Evolutionary conservation across 2,888 invertebrate species (phyloP), one percentile per base, ranked within the genome.

Genomic region (Leptinotarsa tumamoca): DNA sequence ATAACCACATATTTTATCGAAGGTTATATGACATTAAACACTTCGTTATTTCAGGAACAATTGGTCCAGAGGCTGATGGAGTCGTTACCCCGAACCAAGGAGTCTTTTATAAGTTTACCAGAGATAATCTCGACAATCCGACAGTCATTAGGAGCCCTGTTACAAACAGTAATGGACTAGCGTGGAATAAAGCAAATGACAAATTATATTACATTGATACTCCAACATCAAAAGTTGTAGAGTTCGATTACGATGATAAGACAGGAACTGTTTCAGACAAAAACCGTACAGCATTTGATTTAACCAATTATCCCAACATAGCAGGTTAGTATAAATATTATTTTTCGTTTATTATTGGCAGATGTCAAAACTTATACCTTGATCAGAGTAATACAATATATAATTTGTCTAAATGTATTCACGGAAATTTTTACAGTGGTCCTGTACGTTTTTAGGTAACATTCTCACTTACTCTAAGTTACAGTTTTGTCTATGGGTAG

Each of bases 121-220:
- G 88, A 75, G 80, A 88, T 3, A 84, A 85, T 61, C 68, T 86
- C 21, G 72, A 81, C 21, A 80, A 84, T 71, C 88, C 87, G 0
- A 72, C 78, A 68, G 78, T 83, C 4, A 82, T 84, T 49, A 82
- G 87, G 21, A 80, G 86, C 3, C 88, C 89, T 7, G 92, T 94
- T 23, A 90, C 91, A 15, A 90, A 95, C n/a, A 95, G 95, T 66
- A 96, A 96, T 83, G 96, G 96, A 2, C 87, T 96, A 7, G 92
- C 93, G 0, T 96, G 95, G 95, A 93, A 92, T 21, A 85, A 89
- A 0, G 93, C 94, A 82, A 92, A 92, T 83, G 90, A 91, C 78
- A 92, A 90, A 82, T 92, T 96, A 90, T 96, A 93, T 87, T 96
- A 94, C 87, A 94, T 95, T 52, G 96, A 96, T 87, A 92, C 94